These are phyloP conservation scores for Pampusana beccarii DNA, from an alignment of 2,113 vertebrate species.

Conservation along the genomic window DNA sequence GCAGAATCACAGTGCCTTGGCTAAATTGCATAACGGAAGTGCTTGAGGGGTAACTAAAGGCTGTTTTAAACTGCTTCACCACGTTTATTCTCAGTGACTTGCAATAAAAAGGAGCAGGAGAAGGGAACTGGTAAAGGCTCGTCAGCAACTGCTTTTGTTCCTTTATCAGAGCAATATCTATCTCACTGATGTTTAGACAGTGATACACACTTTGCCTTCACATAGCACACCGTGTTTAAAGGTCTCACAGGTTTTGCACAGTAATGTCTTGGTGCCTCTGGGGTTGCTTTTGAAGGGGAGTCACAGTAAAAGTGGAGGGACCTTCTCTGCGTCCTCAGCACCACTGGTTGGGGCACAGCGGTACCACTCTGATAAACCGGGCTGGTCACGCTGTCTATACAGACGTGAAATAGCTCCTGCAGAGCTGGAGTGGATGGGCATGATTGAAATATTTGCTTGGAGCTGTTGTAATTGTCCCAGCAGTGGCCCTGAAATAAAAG, in stretches of 20 bases:
- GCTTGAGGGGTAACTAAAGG: neutral
- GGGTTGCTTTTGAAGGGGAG: neutral
- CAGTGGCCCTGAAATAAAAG: neutral
- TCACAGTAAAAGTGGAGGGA: neutral
- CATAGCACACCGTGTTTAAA: neutral
- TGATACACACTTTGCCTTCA: fast-evolving
- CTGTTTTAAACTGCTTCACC: neutral
- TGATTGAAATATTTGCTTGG: neutral
- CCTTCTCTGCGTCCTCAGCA: neutral
- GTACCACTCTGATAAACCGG: neutral
- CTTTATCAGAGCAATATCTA: neutral
- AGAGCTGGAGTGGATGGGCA: neutral
- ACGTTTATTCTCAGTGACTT: neutral
- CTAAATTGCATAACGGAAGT: neutral
- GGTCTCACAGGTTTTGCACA: neutral
- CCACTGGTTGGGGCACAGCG: fast-evolving
- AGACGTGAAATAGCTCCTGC: neutral
- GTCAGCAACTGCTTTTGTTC: neutral
- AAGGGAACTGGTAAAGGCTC: neutral
- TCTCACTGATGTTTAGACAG: neutral
- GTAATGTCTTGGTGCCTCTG: neutral
- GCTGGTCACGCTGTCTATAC: fast-evolving
- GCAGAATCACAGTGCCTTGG: neutral
- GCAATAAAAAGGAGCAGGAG: neutral
- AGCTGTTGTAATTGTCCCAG: neutral